Conservation (phyloP, 1,140 invertebrate genomes). For the Temnothorax nylanderi region DNA sequence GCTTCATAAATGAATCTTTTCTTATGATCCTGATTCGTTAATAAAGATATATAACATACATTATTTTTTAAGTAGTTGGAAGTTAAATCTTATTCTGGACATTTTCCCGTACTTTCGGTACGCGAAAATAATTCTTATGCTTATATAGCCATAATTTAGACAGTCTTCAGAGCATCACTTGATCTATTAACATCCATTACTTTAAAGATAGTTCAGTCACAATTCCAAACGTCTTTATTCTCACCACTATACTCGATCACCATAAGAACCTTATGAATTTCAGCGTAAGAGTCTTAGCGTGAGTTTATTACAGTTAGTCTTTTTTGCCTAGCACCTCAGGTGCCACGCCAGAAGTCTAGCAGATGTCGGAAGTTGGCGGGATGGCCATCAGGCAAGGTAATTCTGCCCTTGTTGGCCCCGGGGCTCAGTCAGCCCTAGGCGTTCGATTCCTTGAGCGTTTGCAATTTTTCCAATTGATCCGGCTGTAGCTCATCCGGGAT, state of each 20-base stretch:
- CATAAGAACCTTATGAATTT: constrained; percentile 21
- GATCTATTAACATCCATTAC: constrained; percentile 42
- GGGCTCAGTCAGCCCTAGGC: constrained; percentile 88
- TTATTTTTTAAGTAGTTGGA: neutral
- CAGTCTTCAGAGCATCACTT: neutral
- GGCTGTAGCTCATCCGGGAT: constrained; percentile 95
- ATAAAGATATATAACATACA: neutral
- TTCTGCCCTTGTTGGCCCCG: constrained; percentile 79
- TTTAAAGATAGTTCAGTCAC: neutral
- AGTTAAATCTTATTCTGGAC: constrained; percentile 17
- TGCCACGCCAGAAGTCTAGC: constrained; percentile 83
- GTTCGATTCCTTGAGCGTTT: constrained; percentile 95
- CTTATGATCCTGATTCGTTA: neutral
- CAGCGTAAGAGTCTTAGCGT: constrained; percentile 13
- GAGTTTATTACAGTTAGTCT: constrained; percentile 72
- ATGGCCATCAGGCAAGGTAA: constrained; percentile 83
- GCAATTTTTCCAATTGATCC: constrained; percentile 93
- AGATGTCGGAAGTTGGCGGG: constrained; percentile 82
- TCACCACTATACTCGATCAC: constrained; percentile 26
- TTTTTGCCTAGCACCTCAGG: constrained; percentile 78
- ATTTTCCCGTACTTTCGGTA: neutral
- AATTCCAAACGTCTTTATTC: constrained; percentile 8
- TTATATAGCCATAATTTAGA: constrained; percentile 3
- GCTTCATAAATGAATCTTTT: constrained; percentile 19
- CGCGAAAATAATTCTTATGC: constrained; percentile 9